Evolutionary conservation across 1,140 invertebrate species (phyloP), one percentile per base, ranked within the genome.

Genomic region (Megalonaias nervosa): DNA sequence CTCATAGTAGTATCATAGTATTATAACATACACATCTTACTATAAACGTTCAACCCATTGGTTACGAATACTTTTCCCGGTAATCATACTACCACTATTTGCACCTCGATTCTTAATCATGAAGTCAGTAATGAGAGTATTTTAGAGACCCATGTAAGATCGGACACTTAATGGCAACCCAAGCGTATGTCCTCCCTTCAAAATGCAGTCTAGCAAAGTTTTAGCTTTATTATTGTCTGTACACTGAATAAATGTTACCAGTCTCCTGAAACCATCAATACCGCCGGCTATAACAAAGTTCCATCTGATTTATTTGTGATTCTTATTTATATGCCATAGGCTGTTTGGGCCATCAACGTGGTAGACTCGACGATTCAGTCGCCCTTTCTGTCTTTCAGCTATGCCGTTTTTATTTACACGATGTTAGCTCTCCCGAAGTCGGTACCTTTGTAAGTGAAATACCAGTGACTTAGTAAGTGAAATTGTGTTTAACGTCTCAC

Each of bases 261-360:
- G 56, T 14, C 81, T 21, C 67, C 70, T 76, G 55, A 74, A 78
- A n/a, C n/a, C n/a, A n/a, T n/a, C n/a, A n/a, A n/a, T n/a, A 55
- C 79, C 81, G 68, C 75, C 79, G 67, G 57, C 48, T 31, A 84
- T 79, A 17, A 83, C 48, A 73, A 83, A 74, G 19, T 67, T 56
- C 82, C 82, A 85, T 1, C 75, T 19, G 48, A 81, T 59, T 19
- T 75, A 61, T 71, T 81, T 81, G 61, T 81, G 76, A 21, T 81
- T 81, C 55, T 75, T 81, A 38, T 81, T 76, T 31, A 81, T 71
- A 61, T 81, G 80, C 80, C 76, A 79, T 19, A 78, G 59, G 23
- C 75, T 31, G 26, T 78, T 76, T 58, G 80, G 76, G 17, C 70
- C 59, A 23, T 23, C 2, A 23, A 79, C 76, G 70, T 64, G 15